These are phyloP conservation scores for Poecilobothrus nobilitatus DNA, from an alignment of 2,888 invertebrate species.

Conservation along the genomic window DNA sequence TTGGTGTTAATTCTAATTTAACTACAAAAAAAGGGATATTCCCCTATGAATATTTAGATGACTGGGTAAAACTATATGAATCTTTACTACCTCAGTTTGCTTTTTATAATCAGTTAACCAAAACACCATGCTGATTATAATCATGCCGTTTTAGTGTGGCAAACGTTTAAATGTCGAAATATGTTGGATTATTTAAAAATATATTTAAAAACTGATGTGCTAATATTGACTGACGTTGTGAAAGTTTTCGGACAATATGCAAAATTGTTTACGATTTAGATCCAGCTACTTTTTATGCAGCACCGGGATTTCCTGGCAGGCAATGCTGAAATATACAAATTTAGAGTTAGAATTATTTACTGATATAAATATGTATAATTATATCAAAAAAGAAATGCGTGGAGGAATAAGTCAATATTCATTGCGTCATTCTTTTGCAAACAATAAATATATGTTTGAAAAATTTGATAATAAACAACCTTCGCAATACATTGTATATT, in stretches of 20 bases:
- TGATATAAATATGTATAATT: slow-evolving; percentile 17
- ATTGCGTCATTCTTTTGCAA: slow-evolving; percentile 9
- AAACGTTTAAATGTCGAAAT: too few relatives aligned
- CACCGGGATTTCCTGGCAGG: slow-evolving; percentile 29
- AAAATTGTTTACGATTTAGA: slow-evolving; percentile 24
- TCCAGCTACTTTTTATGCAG: slow-evolving; percentile 28
- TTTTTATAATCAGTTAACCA: slow-evolving; percentile 2
- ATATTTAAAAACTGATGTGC: too few relatives aligned
- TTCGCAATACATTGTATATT: slow-evolving; percentile 17
- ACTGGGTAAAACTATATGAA: too few relatives aligned
- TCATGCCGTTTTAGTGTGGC: slow-evolving; percentile 33
- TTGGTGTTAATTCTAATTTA: slow-evolving; percentile 12
- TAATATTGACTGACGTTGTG: slow-evolving; percentile 31
- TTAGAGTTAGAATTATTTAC: slow-evolving; percentile 16
- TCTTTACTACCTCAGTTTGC: not conserved
- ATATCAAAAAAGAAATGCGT: slow-evolving; percentile 9
- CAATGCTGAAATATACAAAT: slow-evolving; percentile 28
- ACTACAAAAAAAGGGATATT: not conserved
- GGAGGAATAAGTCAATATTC: slow-evolving; percentile 14
- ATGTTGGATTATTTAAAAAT: too few relatives aligned
- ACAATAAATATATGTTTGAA: slow-evolving; percentile 14
- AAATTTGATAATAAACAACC: not conserved
- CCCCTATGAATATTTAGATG: too few relatives aligned
- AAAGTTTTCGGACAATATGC: slow-evolving; percentile 12
- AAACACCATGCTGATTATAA: slow-evolving; percentile 15